Evolutionary conservation across 2,888 invertebrate species (phyloP).

Genomic region (Drosophila aldrichi): DNA sequence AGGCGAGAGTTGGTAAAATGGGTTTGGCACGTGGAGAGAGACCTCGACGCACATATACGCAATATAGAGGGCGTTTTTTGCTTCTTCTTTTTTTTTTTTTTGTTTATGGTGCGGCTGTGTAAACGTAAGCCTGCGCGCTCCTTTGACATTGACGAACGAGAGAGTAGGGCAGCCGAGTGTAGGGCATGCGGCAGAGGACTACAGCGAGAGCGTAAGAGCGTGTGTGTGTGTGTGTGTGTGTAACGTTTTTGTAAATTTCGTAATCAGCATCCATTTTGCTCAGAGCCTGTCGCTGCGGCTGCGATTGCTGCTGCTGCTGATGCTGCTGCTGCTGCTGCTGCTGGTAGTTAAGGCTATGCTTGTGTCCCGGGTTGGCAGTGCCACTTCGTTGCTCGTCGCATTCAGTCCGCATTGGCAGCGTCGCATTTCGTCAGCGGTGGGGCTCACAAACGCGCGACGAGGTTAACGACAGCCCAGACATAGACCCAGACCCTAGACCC

Average conservation of each 20-base stretch:
- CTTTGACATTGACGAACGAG: constrained; percentile 68
- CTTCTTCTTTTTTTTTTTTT: not conserved
- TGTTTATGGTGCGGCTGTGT: constrained; percentile 21
- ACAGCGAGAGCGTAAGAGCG: constrained; percentile 1
- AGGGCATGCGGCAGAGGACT: constrained; percentile 13
- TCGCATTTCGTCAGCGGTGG: constrained; percentile 60
- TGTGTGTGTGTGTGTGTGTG: constrained; percentile 15
- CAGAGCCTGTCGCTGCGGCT: constrained; percentile 37
- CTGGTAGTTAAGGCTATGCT: constrained; percentile 54
- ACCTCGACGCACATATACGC: constrained; percentile 52
- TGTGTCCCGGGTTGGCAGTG: constrained; percentile 74
- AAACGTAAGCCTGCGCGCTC: constrained; percentile 40
- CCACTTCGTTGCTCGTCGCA: constrained; percentile 80
- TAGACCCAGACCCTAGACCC: constrained; percentile 20
- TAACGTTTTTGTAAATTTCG: constrained; percentile 64
- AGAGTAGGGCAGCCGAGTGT: constrained; percentile 14
- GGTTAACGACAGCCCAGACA: constrained; percentile 32
- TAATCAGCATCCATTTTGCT: constrained; percentile 62
- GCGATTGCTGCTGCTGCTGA: constrained; percentile 12
- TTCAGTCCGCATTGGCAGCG: constrained; percentile 67
- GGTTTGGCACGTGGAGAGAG: constrained; percentile 51
- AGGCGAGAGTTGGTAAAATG: constrained; percentile 28
- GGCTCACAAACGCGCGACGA: constrained; percentile 56
- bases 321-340: constrained; percentile 32
- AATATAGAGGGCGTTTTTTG: constrained; percentile 37